Conservation (phyloP, 2,888 invertebrate species). For the Heteromurus nitidus region DNA sequence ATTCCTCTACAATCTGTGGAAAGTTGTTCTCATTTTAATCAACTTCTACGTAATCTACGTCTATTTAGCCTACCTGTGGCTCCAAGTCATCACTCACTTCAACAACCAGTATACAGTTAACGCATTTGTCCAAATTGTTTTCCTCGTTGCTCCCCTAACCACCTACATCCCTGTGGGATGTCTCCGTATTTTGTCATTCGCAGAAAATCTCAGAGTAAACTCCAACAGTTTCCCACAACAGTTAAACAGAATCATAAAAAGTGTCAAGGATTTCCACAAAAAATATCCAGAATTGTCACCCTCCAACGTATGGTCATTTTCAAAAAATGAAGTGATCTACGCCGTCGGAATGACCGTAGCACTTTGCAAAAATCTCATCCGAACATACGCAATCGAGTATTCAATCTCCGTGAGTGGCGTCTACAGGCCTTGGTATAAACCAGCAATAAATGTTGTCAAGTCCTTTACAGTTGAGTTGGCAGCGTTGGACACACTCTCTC, state of each 20-base stretch:
- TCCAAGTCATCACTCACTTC: not conserved
- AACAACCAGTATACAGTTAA: not conserved
- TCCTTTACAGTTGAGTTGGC: not conserved
- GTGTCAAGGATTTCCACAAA: not conserved
- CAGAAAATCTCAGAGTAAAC: not conserved
- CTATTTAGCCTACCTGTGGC: slow-evolving; percentile 14
- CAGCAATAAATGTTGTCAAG: not conserved
- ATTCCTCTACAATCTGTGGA: not conserved
- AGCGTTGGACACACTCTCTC: not conserved
- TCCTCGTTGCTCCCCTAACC: slow-evolving; percentile 3
- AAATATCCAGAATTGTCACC: not conserved
- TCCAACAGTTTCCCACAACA: not conserved
- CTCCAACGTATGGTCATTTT: not conserved
- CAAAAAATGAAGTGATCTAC: slow-evolving; percentile 16
- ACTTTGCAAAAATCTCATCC: not conserved
- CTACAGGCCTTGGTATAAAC: slow-evolving; percentile 4
- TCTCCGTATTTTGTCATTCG: not conserved
- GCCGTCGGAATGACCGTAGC: not conserved
- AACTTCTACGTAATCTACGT: not conserved
- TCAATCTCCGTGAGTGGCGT: not conserved
- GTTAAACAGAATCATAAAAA: not conserved
- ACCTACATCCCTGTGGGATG: slow-evolving; percentile 5
- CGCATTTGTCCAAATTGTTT: slow-evolving; percentile 15
- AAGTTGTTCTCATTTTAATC: not conserved
- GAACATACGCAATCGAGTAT: slow-evolving; percentile 9